Conservation (phyloP, 2,797 vertebrate genomes). For the Eptatretus atami region DNA sequence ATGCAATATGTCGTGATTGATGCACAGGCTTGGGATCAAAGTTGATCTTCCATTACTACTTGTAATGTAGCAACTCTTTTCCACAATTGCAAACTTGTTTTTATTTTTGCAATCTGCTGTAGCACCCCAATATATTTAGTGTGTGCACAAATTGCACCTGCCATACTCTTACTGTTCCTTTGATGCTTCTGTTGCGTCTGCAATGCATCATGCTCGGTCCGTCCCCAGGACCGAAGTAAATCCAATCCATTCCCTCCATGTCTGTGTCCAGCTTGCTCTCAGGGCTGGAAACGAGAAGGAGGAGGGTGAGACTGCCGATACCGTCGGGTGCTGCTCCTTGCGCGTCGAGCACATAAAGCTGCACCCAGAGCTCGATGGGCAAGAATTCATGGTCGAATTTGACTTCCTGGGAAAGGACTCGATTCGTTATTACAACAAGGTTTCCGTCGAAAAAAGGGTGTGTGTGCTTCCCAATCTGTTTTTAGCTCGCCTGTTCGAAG, state of each 20-base stretch:
- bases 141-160: no score
- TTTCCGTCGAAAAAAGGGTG: conserved; percentile 82
- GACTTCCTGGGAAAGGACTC: conserved; percentile 87
- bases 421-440: conserved; percentile 92
- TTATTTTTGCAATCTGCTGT: no score
- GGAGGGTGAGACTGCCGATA: conserved; percentile 76
- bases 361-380: conserved; percentile 46
- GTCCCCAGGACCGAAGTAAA: conserved; percentile 6
- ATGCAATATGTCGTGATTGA: no score
- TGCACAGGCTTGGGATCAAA: no score
- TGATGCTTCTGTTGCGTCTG: neutral
- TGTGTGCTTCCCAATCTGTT: conserved; percentile 11
- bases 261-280: conserved; percentile 32
- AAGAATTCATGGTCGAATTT: conserved; percentile 79
- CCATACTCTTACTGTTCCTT: neutral
- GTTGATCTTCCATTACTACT: no score
- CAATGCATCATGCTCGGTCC: neutral
- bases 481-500: no score
- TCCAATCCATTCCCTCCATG: neutral
- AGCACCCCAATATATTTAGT: no score
- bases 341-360: conserved; percentile 75
- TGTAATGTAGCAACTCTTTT: no score
- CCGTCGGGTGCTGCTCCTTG: conserved; percentile 72
- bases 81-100: no score
- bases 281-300: conserved; percentile 87